Evolutionary conservation across 2,888 invertebrate species (phyloP), one percentile per base, ranked within the genome.

Genomic region (Dusona sp.): DNA sequence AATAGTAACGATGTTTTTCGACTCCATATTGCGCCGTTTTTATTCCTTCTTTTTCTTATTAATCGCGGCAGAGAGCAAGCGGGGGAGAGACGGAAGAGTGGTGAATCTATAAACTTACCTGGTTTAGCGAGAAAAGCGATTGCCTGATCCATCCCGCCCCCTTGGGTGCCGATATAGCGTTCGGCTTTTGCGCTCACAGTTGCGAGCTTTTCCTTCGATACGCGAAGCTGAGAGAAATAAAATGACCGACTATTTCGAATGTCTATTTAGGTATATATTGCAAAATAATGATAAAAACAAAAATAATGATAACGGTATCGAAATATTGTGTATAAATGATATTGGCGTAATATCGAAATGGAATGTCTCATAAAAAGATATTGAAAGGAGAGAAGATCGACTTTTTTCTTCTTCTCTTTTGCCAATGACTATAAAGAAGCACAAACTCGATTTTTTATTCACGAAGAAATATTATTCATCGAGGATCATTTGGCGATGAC

Each of bases 121-220:
- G 96, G 95, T 92, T 96, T 96, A 3, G 98, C 99, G 64, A 99
- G 95, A 94, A 99, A 98, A 77, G 98, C 98, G 91, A 99, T 99
- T 0, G 99, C 99, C 95, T 99, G 99, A 94, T 99, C 99, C 99
- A 99, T 99, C 86, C 99, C 99, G 61, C 99, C 99, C 36, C 99
- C 99, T 94, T 98, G 97, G 0, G 99, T 99, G 33, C 99, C 99
- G 90, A 99, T 99, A 91, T 98, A 98, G 88, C 97, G 96, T 95
- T 99, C 99, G 93, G 98, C 97, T 88, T 95, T 95, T 0, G 99
- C 99, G 93, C 99, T 98, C 87, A 99, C 94, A 70, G 97, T 96
- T 22, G 99, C 99, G 89, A 99, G 95, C 86, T 96, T 96, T 54
- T 95, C 94, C 93, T 96, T 96, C 89, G 95, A 89, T 82, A 93